phyloP scores from a whole-genome alignment of 2,888 invertebrate species.

The Heteromurus nitidus region DNA sequence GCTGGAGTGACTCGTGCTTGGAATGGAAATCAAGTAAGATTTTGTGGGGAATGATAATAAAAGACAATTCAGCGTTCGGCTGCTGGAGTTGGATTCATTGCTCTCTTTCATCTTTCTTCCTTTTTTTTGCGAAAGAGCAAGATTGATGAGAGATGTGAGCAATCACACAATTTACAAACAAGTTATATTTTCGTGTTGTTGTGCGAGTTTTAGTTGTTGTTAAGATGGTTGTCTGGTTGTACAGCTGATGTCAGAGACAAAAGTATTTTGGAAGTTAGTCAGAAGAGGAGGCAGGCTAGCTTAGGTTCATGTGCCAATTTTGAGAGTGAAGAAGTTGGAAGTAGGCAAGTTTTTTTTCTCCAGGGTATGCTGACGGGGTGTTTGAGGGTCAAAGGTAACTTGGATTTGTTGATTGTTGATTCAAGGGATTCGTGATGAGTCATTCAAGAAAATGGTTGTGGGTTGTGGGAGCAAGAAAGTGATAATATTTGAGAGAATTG shows the following conservation, averaged over 20 bases:
- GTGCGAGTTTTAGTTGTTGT: neutral
- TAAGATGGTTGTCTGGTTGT: neutral
- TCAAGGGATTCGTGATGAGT: no score
- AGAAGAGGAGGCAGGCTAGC: no score
- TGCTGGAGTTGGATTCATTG: neutral
- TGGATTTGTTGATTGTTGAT: no score
- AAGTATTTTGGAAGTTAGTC: no score
- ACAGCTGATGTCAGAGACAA: neutral
- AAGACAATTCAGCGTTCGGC: neutral
- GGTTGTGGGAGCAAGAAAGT: neutral
- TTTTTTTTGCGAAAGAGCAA: neutral
- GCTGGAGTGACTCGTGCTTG: neutral
- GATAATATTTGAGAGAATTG: neutral
- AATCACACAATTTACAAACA: neutral
- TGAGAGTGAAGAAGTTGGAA: neutral
- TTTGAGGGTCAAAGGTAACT: neutral
- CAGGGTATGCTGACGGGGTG: neutral
- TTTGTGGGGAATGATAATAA: neutral
- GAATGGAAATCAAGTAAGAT: neutral
- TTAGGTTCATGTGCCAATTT: no score
- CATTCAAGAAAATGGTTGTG: no score
- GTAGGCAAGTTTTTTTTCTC: neutral
- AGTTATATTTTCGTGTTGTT: neutral
- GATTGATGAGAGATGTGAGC: neutral
- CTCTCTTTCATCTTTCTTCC: neutral